Conservation (phyloP, 2,888 invertebrate species). For the Rutpela maculata region DNA sequence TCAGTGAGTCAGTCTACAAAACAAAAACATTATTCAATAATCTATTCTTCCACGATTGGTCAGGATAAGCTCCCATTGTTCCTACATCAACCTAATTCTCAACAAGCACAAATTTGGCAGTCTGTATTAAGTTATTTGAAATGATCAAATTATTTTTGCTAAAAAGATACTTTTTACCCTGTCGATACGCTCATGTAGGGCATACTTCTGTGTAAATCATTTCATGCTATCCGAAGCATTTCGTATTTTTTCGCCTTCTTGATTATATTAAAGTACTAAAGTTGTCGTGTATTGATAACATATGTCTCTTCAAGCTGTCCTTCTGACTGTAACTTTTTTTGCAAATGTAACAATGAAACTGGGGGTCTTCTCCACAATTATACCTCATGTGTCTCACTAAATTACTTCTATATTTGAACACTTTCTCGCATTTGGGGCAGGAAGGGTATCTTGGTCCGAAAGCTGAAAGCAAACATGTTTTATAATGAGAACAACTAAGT, state of each 20-base stretch:
- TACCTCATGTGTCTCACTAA: constrained; percentile 36
- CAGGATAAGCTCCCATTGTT: too few relatives aligned
- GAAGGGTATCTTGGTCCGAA: background rate
- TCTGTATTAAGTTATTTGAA: too few relatives aligned
- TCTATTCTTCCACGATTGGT: too few relatives aligned
- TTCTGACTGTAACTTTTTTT: constrained; percentile 44
- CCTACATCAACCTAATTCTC: too few relatives aligned
- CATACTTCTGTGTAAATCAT: too few relatives aligned
- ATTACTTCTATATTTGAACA: constrained; percentile 42
- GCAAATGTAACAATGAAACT: constrained; percentile 42
- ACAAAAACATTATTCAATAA: too few relatives aligned
- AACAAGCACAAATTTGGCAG: too few relatives aligned
- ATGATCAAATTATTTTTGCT: too few relatives aligned
- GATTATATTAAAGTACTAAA: background rate
- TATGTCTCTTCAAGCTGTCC: constrained; percentile 44
- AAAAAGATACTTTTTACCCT: too few relatives aligned
- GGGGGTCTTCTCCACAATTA: constrained; percentile 39
- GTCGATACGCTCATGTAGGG: too few relatives aligned
- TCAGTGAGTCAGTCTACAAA: too few relatives aligned
- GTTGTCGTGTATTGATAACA: constrained; percentile 32
- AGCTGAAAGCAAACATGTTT: constrained; percentile 1
- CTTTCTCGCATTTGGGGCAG: constrained; percentile 34
- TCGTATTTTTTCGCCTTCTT: background rate
- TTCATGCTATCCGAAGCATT: too few relatives aligned
- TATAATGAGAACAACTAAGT: background rate